Conservation (phyloP, 2,888 invertebrate genomes). For the Epistrophe eligans region DNA sequence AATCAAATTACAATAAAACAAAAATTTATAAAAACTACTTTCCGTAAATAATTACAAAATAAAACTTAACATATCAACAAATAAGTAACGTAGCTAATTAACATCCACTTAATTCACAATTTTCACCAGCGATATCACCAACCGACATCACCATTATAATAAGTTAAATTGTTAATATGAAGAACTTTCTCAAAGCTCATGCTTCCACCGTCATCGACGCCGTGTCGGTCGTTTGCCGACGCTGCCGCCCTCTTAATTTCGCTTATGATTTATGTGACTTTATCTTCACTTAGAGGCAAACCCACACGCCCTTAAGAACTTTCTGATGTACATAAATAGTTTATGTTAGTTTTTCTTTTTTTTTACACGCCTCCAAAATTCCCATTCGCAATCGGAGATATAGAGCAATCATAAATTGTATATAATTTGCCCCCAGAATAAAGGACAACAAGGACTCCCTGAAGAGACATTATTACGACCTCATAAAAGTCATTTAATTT, state of each 20-base stretch:
- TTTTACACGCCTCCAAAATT: neutral
- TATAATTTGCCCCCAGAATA: slow-evolving; percentile 10
- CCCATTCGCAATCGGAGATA: slow-evolving; percentile 10
- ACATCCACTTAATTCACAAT: slow-evolving; percentile 8
- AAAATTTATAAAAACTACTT: neutral
- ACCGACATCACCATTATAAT: neutral
- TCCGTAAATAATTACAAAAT: neutral
- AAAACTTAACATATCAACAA: slow-evolving; percentile 2
- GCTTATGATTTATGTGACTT: slow-evolving; percentile 25
- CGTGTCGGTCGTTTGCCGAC: too few relatives aligned
- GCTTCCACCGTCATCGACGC: neutral
- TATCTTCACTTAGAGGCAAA: slow-evolving; percentile 5
- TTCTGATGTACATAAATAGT: slow-evolving; percentile 23
- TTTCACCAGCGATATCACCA: slow-evolving; percentile 10
- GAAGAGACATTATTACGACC: slow-evolving; percentile 28
- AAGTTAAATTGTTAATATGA: neutral
- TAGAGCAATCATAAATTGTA: slow-evolving; percentile 27
- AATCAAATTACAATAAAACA: too few relatives aligned
- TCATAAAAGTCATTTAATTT: slow-evolving; percentile 23
- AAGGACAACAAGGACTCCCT: slow-evolving; percentile 34
- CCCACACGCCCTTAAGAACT: slow-evolving; percentile 10
- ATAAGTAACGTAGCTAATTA: neutral
- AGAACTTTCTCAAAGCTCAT: neutral
- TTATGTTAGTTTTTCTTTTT: slow-evolving; percentile 3
- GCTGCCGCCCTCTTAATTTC: slow-evolving; percentile 14